These are phyloP conservation scores for Apoda limacodes DNA, from an alignment of 2,888 invertebrate species.

Conservation along the genomic window DNA sequence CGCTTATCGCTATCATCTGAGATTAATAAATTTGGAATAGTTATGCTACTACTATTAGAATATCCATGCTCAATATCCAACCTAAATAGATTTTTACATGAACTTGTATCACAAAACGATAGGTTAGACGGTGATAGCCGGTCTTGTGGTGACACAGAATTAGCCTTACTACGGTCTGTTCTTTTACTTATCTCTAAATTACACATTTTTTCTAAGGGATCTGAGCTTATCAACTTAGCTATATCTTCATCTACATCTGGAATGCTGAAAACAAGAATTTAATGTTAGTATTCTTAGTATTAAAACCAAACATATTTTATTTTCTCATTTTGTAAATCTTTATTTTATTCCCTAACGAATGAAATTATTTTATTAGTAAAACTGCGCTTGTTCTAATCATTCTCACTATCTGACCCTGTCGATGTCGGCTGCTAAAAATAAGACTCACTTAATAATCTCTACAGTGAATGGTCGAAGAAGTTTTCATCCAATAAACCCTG, in stretches of 20 bases:
- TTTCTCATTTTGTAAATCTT: no score
- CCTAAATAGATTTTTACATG: conserved; percentile 53
- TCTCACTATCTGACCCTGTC: no score
- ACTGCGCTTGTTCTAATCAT: no score
- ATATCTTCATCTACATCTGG: conserved; percentile 69
- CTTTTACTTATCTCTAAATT: conserved; percentile 42
- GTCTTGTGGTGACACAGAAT: conserved; percentile 45
- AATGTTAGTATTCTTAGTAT: background rate
- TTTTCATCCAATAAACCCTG: no score
- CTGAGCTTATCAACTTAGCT: conserved; percentile 56
- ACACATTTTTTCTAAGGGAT: conserved; percentile 35
- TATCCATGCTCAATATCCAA: conserved; percentile 39
- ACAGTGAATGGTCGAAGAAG: no score
- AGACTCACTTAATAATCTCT: no score
- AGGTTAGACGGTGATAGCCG: conserved; percentile 53
- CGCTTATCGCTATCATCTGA: conserved; percentile 59
- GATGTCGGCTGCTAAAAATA: no score
- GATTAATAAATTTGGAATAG: conserved; percentile 60
- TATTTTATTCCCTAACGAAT: no score
- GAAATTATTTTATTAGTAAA: no score
- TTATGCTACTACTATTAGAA: conserved; percentile 55
- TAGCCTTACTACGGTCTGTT: conserved; percentile 35
- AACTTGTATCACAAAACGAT: conserved; percentile 59
- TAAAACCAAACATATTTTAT: no score
- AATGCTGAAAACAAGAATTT: conserved; percentile 41